Conservation (phyloP, 2,797 vertebrate species). For the Hyperoplus lanceolatus region DNA sequence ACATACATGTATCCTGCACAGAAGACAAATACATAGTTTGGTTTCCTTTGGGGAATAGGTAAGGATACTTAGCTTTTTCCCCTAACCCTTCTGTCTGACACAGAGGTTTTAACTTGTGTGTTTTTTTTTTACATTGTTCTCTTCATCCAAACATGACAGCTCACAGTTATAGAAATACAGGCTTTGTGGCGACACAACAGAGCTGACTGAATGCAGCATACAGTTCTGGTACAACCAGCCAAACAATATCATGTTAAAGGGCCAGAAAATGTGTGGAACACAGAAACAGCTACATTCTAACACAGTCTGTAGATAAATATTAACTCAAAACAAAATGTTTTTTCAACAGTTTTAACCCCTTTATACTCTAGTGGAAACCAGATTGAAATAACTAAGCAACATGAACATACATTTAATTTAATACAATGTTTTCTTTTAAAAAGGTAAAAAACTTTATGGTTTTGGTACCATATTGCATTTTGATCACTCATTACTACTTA, state of each 20-base stretch:
- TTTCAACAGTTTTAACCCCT: background rate
- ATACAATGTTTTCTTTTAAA: background rate
- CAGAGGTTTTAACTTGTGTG: background rate
- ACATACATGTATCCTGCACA: constrained; percentile 65
- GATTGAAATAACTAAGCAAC: constrained; percentile 2
- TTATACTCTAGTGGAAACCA: constrained; percentile 1
- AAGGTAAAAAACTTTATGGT: constrained; percentile 15
- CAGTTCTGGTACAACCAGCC: background rate
- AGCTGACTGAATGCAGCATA: background rate
- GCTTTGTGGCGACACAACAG: constrained; percentile 9
- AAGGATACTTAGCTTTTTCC: background rate
- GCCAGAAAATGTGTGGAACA: constrained; percentile 3
- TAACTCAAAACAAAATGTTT: constrained; percentile 19
- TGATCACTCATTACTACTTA: constrained; percentile 5
- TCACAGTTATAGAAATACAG: background rate
- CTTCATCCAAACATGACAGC: background rate
- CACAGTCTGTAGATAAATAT: constrained; percentile 35
- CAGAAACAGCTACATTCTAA: constrained; percentile 26
- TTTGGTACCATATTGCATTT: constrained; percentile 44
- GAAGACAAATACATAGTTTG: constrained; percentile 42
- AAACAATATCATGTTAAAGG: background rate
- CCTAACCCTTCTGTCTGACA: constrained; percentile 2
- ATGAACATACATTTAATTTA: background rate
- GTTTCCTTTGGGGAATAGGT: background rate
- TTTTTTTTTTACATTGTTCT: background rate